A percentile compares a stretch with the other conserved stretches of the same genome.
phyloP scores from a whole-genome alignment of 2,113 vertebrate genomes.

The Puntigrus tetrazona region DNA sequence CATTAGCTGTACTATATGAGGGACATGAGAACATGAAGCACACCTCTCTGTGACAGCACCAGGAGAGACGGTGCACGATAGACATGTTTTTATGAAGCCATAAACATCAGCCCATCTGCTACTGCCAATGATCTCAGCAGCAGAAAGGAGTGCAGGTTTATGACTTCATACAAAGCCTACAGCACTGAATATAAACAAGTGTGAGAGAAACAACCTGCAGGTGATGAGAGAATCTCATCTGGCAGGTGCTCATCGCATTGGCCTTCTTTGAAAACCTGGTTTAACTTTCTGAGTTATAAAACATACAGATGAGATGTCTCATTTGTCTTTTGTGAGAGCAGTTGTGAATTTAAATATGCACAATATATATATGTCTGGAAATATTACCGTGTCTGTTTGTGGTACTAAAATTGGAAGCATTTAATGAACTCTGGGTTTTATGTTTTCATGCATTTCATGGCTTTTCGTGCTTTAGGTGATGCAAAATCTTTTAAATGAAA shows the following conservation, averaged over 20 bases:
- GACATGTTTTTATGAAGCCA: slow-evolving; percentile 43
- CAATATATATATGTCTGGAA: not conserved
- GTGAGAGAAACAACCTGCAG: slow-evolving; percentile 19
- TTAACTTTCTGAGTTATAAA: slow-evolving; percentile 22
- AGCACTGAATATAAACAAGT: slow-evolving; percentile 24
- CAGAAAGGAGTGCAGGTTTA: slow-evolving; percentile 40
- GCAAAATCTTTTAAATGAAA: not conserved
- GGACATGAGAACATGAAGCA: not conserved
- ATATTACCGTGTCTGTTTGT: not conserved
- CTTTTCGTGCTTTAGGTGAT: slow-evolving; percentile 5
- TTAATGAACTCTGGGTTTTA: not conserved
- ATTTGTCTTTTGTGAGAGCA: not conserved
- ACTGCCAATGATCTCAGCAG: slow-evolving; percentile 36
- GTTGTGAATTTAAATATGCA: not conserved
- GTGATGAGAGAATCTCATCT: slow-evolving; percentile 18
- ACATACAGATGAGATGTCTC: slow-evolving; percentile 14
- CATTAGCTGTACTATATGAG: slow-evolving; percentile 13
- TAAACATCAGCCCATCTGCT: slow-evolving; percentile 48
- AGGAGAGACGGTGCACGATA: not conserved
- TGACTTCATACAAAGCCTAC: slow-evolving; percentile 31
- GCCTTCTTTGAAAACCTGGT: slow-evolving; percentile 9
- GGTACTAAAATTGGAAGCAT: not conserved
- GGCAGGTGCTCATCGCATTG: slow-evolving; percentile 1
- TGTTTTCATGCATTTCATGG: not conserved
- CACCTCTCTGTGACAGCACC: slow-evolving; percentile 23